phyloP scores from a whole-genome alignment of 1,140 invertebrate species.

The Amyelois transitella region DNA sequence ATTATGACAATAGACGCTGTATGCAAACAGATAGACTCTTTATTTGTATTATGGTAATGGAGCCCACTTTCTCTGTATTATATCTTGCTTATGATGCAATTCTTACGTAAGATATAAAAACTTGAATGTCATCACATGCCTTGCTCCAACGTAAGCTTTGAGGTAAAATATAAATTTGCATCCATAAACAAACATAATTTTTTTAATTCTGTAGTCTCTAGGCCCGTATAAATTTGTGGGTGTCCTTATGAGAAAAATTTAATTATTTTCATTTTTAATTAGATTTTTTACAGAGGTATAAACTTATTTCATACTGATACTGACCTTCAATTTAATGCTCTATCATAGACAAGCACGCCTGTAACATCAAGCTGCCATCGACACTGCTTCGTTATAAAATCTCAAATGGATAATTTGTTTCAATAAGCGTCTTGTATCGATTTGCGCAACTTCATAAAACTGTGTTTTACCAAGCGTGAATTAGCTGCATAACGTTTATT shows the following conservation, averaged over 20 bases:
- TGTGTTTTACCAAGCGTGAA: not conserved
- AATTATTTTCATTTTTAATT: too few species aligned
- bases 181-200: too few species aligned
- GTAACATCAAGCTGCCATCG: too few species aligned
- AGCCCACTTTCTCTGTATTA: slow-evolving; percentile 10
- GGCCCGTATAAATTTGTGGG: too few species aligned
- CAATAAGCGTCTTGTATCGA: not conserved
- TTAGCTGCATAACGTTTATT: slow-evolving; percentile 3
- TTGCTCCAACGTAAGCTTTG: too few species aligned
- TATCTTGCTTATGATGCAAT: not conserved
- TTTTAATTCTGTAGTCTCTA: too few species aligned
- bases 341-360: too few species aligned
- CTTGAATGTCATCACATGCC: not conserved
- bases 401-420: not conserved
- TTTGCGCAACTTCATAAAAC: not conserved
- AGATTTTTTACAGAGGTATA: too few species aligned
- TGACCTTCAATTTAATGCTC: too few species aligned
- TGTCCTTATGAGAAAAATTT: too few species aligned
- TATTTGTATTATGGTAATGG: slow-evolving; percentile 16
- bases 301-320: too few species aligned
- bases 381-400: not conserved
- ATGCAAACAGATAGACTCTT: not conserved
- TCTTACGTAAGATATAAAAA: not conserved
- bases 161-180: too few species aligned
- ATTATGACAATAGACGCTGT: slow-evolving; percentile 12